These are phyloP conservation scores for Ormyrus pomaceus DNA, from an alignment of 2,888 invertebrate genomes.

Conservation along the genomic window DNA sequence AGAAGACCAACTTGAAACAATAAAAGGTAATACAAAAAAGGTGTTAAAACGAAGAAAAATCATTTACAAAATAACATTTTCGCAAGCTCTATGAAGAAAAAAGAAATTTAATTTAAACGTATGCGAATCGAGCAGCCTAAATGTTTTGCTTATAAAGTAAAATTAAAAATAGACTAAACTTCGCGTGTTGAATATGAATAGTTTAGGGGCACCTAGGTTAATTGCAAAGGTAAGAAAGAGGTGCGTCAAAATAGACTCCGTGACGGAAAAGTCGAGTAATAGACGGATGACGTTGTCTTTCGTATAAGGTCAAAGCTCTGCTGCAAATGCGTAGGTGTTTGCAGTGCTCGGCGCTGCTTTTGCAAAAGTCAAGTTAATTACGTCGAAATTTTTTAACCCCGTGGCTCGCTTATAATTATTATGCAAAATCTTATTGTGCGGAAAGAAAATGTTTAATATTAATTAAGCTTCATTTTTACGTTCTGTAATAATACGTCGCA, in stretches of 20 bases:
- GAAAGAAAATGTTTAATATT: constrained; percentile 5
- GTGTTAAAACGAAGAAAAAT: too few species aligned
- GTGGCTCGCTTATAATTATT: background rate
- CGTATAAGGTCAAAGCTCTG: constrained; percentile 29
- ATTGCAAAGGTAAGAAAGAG: constrained; percentile 31
- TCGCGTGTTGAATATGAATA: constrained; percentile 11
- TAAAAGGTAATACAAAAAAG: too few species aligned
- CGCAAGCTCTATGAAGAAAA: too few species aligned
- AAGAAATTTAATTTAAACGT: too few species aligned
- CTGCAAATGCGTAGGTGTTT: constrained; percentile 22
- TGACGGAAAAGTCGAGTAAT: constrained; percentile 30
- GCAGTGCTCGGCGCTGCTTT: background rate
- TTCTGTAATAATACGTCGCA: background rate
- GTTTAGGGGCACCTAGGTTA: constrained; percentile 13
- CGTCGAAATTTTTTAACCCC: background rate
- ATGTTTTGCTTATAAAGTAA: background rate
- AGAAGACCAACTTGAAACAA: too few species aligned
- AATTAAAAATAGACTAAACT: constrained; percentile 16
- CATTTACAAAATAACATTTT: too few species aligned
- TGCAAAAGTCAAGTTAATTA: constrained; percentile 11
- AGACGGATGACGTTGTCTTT: constrained; percentile 21
- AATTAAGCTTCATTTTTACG: background rate
- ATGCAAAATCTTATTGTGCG: too few species aligned
- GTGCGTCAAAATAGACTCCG: constrained; percentile 33
- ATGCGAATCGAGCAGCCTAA: background rate